These are phyloP conservation scores for Carettochelys insculpta DNA, from an alignment of 2,113 vertebrate species.

Conservation along the genomic window DNA sequence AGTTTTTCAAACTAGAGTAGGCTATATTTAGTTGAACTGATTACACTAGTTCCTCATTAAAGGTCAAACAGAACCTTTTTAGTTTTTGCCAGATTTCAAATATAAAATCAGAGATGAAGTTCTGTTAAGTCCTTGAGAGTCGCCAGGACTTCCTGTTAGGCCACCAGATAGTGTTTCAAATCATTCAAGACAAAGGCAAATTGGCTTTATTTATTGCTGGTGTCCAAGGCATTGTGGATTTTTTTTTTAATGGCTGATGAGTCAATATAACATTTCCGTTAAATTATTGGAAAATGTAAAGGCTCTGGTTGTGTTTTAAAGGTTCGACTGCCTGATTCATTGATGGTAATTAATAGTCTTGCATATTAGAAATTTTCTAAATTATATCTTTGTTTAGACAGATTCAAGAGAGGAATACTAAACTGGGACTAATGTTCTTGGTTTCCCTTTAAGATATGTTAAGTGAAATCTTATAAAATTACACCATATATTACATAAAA, in stretches of 20 bases:
- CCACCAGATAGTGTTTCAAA: not conserved
- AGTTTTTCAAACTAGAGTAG: not conserved
- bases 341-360: not conserved
- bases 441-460: not conserved
- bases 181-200: not conserved
- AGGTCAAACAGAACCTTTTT: not conserved
- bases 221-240: not conserved
- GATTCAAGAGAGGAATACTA: not conserved
- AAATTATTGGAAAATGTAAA: not conserved
- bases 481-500: not conserved
- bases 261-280: not conserved
- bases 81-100: not conserved
- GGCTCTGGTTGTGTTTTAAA: not conserved
- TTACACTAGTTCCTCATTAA: not conserved
- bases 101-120: not conserved
- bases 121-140: not conserved
- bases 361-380: not conserved
- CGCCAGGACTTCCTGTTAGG: not conserved
- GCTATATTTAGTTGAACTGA: not conserved
- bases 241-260: not conserved
- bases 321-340: not conserved
- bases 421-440: not conserved
- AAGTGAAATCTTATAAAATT: not conserved
- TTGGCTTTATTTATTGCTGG: not conserved
- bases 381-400: not conserved